A percentile compares a stretch with the other conserved stretches of the same genome.
Conservation (phyloP, 2,888 invertebrate genomes). For the Pammene fasciana region DNA sequence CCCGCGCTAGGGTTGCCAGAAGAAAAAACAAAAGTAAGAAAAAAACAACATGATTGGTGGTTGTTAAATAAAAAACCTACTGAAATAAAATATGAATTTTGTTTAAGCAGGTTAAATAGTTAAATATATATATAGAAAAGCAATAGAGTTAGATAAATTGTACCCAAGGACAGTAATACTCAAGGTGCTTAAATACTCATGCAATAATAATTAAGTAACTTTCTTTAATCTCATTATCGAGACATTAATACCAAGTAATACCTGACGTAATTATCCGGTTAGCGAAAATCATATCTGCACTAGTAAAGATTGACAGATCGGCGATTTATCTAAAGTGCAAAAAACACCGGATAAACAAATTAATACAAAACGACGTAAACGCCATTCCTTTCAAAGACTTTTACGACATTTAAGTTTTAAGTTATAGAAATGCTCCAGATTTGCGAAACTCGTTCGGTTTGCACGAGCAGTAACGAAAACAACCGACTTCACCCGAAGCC, state of each 20-base stretch:
- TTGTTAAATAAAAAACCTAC: too few relatives aligned
- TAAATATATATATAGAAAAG: too few relatives aligned
- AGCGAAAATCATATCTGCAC: constrained; percentile 50
- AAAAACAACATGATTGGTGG: not conserved
- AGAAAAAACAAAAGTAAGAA: not conserved
- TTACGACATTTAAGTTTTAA: not conserved
- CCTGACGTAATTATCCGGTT: constrained; percentile 49
- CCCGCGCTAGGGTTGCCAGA: constrained; percentile 41
- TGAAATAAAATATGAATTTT: too few relatives aligned
- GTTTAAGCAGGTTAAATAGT: too few relatives aligned
- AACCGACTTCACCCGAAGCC: constrained; percentile 26
- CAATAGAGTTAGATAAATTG: not conserved
- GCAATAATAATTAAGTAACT: constrained; percentile 33
- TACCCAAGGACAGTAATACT: not conserved
- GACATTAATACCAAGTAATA: constrained; percentile 36
- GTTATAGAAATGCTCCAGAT: constrained; percentile 56
- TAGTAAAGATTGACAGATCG: constrained; percentile 62
- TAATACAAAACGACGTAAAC: not conserved
- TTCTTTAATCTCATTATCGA: constrained; percentile 38
- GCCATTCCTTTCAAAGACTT: too few relatives aligned
- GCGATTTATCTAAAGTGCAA: constrained; percentile 55
- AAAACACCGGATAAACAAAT: constrained; percentile 50
- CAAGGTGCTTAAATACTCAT: constrained; percentile 21
- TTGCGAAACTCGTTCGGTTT: constrained; percentile 50
- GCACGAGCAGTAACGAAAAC: constrained; percentile 17